Percentiles rank a stretch among this genome's conserved stretches.
These are phyloP conservation scores for Acipenser oxyrinchus DNA, from an alignment of 2,797 vertebrate species.

Conservation along the genomic window DNA sequence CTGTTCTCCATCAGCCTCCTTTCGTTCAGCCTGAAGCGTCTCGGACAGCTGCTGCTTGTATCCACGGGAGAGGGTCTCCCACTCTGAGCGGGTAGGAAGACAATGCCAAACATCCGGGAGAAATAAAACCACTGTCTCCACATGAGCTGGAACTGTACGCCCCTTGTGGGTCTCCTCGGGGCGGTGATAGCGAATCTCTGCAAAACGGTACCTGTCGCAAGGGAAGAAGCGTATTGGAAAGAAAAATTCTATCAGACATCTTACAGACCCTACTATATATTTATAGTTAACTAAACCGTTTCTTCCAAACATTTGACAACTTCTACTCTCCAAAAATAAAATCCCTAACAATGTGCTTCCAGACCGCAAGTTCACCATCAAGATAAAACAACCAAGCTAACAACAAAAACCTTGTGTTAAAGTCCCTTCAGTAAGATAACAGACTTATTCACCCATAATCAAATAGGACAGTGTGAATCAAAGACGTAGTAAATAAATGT, in stretches of 20 bases:
- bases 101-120: conserved; percentile 99
- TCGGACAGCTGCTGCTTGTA: conserved; percentile 99
- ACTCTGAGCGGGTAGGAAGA: conserved; percentile 99
- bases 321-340: too few relatives aligned
- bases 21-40: conserved; percentile 99
- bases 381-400: too few relatives aligned
- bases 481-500: conserved; percentile 65
- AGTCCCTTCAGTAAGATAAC: conserved; percentile 24
- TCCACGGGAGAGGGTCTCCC: conserved; percentile 99
- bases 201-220: conserved; percentile 99
- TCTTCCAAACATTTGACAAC: too few relatives aligned
- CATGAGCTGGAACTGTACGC: conserved; percentile 99
- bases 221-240: conserved; percentile 99
- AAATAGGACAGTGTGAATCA: conserved; percentile 50
- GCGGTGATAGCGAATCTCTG: conserved; percentile 99
- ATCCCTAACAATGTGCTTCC: too few relatives aligned
- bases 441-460: conserved; percentile 32
- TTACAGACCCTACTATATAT: conserved; percentile 71
- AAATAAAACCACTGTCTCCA: conserved; percentile 99
- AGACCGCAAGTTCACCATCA: too few relatives aligned
- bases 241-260: conserved; percentile 96
- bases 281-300: conserved; percentile 20
- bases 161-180: conserved; percentile 99
- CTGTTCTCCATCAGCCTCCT: conserved; percentile 99
- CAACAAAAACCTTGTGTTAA: conserved; percentile 23